These are phyloP conservation scores for Holothuria glaberrima DNA, from an alignment of 35 echinoderm and acorn worm species.

Conservation along the genomic window DNA sequence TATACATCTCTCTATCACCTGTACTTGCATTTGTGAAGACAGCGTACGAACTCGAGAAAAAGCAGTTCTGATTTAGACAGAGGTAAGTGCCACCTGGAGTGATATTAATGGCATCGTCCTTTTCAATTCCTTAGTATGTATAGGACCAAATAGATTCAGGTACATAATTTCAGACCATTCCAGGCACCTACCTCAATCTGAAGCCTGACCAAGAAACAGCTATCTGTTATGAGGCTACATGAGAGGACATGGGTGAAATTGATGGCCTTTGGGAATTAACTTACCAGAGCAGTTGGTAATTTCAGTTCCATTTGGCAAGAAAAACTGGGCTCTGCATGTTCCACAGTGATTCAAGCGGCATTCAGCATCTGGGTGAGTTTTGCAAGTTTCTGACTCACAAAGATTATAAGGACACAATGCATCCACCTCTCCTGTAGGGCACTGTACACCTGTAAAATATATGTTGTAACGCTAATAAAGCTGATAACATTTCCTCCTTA, in stretches of 20 bases:
- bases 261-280: not conserved
- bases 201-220: too few relatives aligned
- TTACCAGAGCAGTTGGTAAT: slow-evolving; percentile 25
- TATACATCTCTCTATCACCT: too few relatives aligned
- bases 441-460: not conserved
- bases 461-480: not conserved
- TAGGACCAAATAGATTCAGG: not conserved
- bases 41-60: too few relatives aligned
- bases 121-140: too few relatives aligned
- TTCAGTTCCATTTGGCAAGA: slow-evolving; percentile 33
- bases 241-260: too few relatives aligned
- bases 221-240: too few relatives aligned
- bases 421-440: not conserved
- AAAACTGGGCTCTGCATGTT: slow-evolving; percentile 38
- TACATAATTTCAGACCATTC: not conserved
- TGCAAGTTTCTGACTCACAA: not conserved
- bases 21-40: too few relatives aligned
- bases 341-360: not conserved
- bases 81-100: too few relatives aligned
- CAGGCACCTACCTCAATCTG: too few relatives aligned
- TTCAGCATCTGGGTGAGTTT: slow-evolving; percentile 4
- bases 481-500: not conserved
- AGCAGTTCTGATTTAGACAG: too few relatives aligned
- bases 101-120: too few relatives aligned
- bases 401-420: slow-evolving; percentile 12